Evolutionary conservation across 2,113 vertebrate species (phyloP).

Genomic region (Syngnathus floridae): DNA sequence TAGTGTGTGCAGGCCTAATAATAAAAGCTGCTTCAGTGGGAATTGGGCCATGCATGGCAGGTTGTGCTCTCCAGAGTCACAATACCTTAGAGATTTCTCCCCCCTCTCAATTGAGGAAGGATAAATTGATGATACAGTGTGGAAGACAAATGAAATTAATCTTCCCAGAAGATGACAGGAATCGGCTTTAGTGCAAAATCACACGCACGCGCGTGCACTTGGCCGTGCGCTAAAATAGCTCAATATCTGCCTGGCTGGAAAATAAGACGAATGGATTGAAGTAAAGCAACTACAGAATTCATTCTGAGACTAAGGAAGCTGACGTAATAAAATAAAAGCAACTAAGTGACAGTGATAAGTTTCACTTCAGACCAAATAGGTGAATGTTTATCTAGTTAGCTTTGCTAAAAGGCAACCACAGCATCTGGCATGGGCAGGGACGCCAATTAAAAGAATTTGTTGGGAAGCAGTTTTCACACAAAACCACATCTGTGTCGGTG

Average conservation of each 20-base stretch:
- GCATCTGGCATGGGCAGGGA: constrained; percentile 33
- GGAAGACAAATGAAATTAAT: constrained; percentile 77
- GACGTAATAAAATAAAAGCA: constrained; percentile 44
- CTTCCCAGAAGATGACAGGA: constrained; percentile 66
- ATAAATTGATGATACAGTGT: constrained; percentile 74
- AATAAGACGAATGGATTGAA: constrained; percentile 52
- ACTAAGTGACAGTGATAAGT: constrained; percentile 35
- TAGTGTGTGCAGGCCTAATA: constrained; percentile 68
- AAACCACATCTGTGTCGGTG: constrained; percentile 56
- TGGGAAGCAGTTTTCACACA: constrained; percentile 31
- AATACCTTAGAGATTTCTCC: constrained; percentile 60
- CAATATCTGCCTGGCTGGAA: constrained; percentile 48
- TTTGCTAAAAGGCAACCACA: constrained; percentile 27
- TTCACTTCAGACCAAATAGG: constrained; percentile 46
- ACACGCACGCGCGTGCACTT: constrained; percentile 9
- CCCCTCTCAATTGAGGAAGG: constrained; percentile 64
- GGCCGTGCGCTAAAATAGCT: constrained; percentile 35
- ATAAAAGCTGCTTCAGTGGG: constrained; percentile 75
- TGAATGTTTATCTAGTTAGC: constrained; percentile 46
- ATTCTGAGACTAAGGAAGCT: constrained; percentile 29
- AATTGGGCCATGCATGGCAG: constrained; percentile 70
- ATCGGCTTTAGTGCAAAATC: constrained; percentile 46
- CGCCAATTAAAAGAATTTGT: constrained; percentile 53
- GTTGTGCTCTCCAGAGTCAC: constrained; percentile 66
- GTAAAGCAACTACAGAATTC: constrained; percentile 42